These are phyloP conservation scores for Chlamydotis undulata DNA, from an alignment of 2,113 vertebrate genomes.

Conservation along the genomic window DNA sequence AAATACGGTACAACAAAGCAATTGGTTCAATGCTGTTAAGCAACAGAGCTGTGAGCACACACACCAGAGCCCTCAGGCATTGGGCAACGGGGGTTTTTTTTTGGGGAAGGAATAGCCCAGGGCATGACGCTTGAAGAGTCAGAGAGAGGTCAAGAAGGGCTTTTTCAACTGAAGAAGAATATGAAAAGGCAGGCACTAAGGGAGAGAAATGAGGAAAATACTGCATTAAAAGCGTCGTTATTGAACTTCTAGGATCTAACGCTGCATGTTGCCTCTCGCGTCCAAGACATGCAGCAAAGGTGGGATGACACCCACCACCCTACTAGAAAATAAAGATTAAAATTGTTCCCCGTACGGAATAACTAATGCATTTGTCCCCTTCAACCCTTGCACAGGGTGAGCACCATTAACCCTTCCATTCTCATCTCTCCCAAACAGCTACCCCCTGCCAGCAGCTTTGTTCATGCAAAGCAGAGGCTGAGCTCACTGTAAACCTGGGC, in stretches of 20 bases:
- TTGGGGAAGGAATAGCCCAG: background rate
- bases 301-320: background rate
- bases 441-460: background rate
- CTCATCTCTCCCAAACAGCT: background rate
- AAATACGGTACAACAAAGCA: background rate
- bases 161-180: background rate
- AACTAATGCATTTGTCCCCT: background rate
- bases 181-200: background rate
- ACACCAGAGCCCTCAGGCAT: background rate
- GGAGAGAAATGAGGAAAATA: background rate
- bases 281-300: background rate
- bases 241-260: background rate
- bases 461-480: fast-evolving
- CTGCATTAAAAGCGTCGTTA: background rate
- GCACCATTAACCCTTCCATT: background rate
- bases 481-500: background rate
- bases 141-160: background rate
- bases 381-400: background rate
- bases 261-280: fast-evolving
- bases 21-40: fast-evolving
- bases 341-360: background rate
- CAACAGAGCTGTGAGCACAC: fast-evolving
- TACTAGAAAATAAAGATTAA: background rate
- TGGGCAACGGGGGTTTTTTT: background rate
- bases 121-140: background rate